A percentile compares a stretch with the other conserved stretches of the same genome.
Conservation (phyloP, 1,140 invertebrate genomes). For the Pararge aegeria region DNA sequence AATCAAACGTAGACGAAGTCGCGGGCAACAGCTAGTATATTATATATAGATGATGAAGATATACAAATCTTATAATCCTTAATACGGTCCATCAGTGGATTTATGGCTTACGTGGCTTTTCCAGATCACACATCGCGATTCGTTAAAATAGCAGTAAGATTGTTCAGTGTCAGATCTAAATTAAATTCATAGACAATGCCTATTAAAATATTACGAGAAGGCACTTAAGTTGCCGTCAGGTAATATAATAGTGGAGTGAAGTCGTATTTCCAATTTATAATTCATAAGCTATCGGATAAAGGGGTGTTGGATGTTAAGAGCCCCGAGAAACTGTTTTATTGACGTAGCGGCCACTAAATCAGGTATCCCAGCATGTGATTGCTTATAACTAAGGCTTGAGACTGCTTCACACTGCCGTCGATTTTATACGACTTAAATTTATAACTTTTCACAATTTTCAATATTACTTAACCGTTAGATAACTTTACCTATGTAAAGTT, state of each 20-base stretch:
- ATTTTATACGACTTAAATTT: neutral
- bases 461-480: too few relatives aligned
- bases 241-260: neutral
- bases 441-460: too few relatives aligned
- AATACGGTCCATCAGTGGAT: too few relatives aligned
- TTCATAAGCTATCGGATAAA: neutral
- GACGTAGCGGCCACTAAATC: constrained; percentile 1
- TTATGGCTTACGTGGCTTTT: too few relatives aligned
- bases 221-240: neutral
- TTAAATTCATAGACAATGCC: neutral
- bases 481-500: too few relatives aligned
- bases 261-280: constrained; percentile 4
- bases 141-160: too few relatives aligned
- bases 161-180: neutral
- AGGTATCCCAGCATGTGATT: constrained; percentile 1
- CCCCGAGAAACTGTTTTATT: neutral
- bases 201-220: neutral
- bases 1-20: too few relatives aligned
- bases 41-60: too few relatives aligned
- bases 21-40: too few relatives aligned
- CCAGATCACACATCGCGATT: too few relatives aligned
- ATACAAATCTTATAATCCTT: too few relatives aligned
- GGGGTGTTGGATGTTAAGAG: neutral
- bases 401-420: neutral
- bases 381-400: neutral